Evolutionary conservation across 2,797 vertebrate species (phyloP).

Genomic region (Chaenodraco wilsoni): DNA sequence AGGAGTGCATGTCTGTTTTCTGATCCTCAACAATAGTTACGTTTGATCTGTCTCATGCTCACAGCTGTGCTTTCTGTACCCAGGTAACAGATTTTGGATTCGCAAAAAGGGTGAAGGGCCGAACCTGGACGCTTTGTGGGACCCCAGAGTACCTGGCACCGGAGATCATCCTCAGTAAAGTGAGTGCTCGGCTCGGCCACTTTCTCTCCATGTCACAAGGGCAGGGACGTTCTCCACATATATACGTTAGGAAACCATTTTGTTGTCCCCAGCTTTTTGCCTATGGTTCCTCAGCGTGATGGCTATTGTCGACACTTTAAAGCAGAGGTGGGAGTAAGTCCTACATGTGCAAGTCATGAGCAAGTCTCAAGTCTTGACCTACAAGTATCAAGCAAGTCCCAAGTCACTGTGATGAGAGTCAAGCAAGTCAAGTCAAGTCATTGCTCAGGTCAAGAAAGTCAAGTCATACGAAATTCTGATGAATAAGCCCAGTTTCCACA

Average conservation of each 20-base stretch:
- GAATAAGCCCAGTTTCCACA: too few species aligned
- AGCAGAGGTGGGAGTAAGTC: too few species aligned
- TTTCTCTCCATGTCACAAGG: not conserved
- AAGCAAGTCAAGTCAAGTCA: too few species aligned
- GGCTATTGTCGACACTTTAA: not conserved
- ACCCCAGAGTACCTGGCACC: constrained; percentile 95
- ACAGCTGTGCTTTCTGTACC: constrained; percentile 12
- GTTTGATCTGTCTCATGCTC: not conserved
- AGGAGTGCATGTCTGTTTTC: constrained; percentile 2
- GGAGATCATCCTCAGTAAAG: constrained; percentile 96
- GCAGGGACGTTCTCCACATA: too few species aligned
- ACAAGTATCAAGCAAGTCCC: too few species aligned
- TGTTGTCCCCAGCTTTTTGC: not conserved
- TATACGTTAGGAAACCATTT: not conserved
- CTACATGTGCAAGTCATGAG: too few species aligned
- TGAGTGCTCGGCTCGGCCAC: constrained; percentile 48
- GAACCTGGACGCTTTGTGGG: constrained; percentile 95
- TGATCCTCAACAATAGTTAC: not conserved
- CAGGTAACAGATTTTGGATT: constrained; percentile 98
- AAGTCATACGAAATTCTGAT: too few species aligned
- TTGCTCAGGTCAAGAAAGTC: too few species aligned
- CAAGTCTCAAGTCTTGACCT: too few species aligned
- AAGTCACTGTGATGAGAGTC: too few species aligned
- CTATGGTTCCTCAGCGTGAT: too few species aligned
- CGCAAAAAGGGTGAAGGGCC: constrained; percentile 94